Base-by-base conservation (phyloP, 1,140 invertebrate genomes). In the Trissolcus basalis region DNA sequence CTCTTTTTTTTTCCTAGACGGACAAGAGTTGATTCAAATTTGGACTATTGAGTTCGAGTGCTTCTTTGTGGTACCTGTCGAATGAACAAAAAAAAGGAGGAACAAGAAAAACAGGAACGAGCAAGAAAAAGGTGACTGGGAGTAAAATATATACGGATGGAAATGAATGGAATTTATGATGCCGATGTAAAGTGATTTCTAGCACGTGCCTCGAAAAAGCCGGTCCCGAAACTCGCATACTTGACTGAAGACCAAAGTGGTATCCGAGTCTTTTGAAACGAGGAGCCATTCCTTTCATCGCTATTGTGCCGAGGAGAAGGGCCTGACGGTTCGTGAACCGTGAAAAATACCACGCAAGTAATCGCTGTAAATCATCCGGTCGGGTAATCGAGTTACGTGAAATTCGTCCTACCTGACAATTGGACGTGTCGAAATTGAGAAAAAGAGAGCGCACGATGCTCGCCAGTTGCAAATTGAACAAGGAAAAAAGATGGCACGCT, bases 161-260 rank as follows among this genome's bases (percentile, higher is more conserved):
- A 72, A 64, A 72, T 58, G 60, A 73, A 54, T 54, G 70, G 55
- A 65, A 65, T 73, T 73, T 59, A 65, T 50, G 61, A 65, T 65
- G 44, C 55, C 70, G 53, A 73, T 73, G 55, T 55, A 65, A 73
- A 59, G 47, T 71, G 68, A 76, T 73, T 73, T 73, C 70, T 73
- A 67, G 70, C 70, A 73, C 70, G 70, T 67, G 70, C 70, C 63
- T 55, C 54, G 56, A 67, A 68, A 65, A 56, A 61, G 60, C 50
- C 56, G 56, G 70, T 61, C 56, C 50, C 56, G 51, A 65, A 56
- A 59, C n/a, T 53, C 55, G 55, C 60, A 64, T 73, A 47, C 70
- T 73, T 72, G 69, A 53, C 47, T 60, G 44, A 59, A 64, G 69
- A 72, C 69, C 47, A 51, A 54, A 72, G 60, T 72, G 45, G 68